Evolutionary conservation across 1,140 invertebrate species (phyloP).

Genomic region (Sinella curviseta): DNA sequence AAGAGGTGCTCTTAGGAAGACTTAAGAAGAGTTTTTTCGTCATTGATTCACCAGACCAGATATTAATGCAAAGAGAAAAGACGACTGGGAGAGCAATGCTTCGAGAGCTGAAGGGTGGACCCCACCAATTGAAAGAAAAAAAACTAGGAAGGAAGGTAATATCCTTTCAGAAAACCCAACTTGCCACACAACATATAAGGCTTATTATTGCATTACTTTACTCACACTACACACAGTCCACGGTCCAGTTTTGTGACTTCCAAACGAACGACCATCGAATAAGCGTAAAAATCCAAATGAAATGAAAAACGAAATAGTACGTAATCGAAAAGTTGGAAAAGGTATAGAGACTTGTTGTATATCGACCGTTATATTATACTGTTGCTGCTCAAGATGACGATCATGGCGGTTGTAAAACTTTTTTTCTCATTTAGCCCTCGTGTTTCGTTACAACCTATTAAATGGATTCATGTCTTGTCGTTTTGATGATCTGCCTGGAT

Average conservation of each 20-base stretch:
- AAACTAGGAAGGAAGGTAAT: not conserved
- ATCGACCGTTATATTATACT: not conserved
- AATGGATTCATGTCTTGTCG: conserved; percentile 4
- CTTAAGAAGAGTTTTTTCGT: not conserved
- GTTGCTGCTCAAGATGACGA: not conserved
- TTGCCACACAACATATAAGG: not conserved
- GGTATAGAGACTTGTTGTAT: not conserved
- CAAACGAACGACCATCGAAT: no score
- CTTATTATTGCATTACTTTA: not conserved
- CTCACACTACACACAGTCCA: not conserved
- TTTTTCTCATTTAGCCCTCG: conserved; percentile 13
- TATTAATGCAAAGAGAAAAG: not conserved
- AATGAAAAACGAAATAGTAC: not conserved
- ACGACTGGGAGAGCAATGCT: not conserved
- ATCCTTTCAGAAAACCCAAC: not conserved
- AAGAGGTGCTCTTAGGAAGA: not conserved
- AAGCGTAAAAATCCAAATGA: not conserved
- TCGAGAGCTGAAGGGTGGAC: not conserved
- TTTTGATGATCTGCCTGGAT: not conserved
- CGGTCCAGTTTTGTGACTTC: not conserved
- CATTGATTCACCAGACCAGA: not conserved
- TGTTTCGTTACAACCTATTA: conserved; percentile 22
- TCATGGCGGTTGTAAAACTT: conserved; percentile 1
- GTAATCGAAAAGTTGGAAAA: not conserved
- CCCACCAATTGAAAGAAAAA: not conserved